phyloP scores from a whole-genome alignment of 2,888 invertebrate genomes.

The Hipparchia semele region DNA sequence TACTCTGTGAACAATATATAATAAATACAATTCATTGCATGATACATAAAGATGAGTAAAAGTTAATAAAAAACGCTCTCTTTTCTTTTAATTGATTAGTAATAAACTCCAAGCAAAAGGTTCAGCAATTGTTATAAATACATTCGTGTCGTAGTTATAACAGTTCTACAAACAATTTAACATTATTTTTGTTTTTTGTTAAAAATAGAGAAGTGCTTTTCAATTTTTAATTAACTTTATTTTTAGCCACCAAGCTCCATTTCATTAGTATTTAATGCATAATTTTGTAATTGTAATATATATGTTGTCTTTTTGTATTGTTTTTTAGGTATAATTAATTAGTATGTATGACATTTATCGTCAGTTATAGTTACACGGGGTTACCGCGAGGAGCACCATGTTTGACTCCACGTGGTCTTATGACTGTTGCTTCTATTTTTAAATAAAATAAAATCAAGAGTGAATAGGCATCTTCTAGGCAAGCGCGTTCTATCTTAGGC shows the following conservation, averaged over 20 bases:
- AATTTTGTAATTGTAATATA: background rate
- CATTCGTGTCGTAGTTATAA: constrained; percentile 7
- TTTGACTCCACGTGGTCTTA: too few species aligned
- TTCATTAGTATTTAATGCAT: background rate
- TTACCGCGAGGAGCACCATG: too few species aligned
- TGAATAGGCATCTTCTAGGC: too few species aligned
- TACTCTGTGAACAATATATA: constrained; percentile 11
- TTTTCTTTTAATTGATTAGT: constrained; percentile 27
- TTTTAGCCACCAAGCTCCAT: background rate
- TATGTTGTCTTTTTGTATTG: too few species aligned
- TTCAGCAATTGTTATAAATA: constrained; percentile 10
- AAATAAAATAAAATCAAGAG: too few species aligned
- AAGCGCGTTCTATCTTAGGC: too few species aligned
- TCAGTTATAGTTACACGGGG: too few species aligned
- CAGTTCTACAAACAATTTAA: constrained; percentile 3
- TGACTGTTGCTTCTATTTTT: too few species aligned
- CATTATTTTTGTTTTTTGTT: background rate
- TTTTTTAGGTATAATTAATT: too few species aligned
- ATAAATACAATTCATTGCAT: constrained; percentile 1
- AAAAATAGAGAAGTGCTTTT: background rate
- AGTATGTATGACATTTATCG: too few species aligned
- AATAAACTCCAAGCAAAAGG: constrained; percentile 18
- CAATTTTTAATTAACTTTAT: background rate
- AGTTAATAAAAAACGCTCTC: constrained; percentile 16
- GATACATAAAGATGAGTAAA: constrained; percentile 2